A percentile compares a stretch with the other conserved stretches of the same genome.
Conservation (phyloP, 2,888 invertebrate genomes). For the Cordilura impudica region DNA sequence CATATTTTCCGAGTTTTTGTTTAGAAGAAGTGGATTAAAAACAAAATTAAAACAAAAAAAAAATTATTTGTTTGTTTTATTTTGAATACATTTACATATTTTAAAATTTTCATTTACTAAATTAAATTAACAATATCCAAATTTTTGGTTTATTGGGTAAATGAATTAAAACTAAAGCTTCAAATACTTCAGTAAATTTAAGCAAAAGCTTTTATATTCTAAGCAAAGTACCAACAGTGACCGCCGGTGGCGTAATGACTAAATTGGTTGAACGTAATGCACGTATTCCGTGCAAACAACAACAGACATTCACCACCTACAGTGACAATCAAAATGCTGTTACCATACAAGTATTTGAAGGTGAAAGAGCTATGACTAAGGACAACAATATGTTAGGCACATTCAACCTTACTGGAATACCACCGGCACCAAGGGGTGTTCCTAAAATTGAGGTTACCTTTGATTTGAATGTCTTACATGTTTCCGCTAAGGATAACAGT, state of each 20-base stretch:
- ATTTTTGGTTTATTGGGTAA: too few relatives aligned
- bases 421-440: too few relatives aligned
- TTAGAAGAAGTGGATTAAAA: too few relatives aligned
- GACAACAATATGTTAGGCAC: slow-evolving; percentile 92
- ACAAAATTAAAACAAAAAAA: too few relatives aligned
- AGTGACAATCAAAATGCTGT: slow-evolving; percentile 95
- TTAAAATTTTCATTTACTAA: slow-evolving; percentile 36
- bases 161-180: too few relatives aligned
- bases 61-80: too few relatives aligned
- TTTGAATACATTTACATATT: slow-evolving; percentile 4
- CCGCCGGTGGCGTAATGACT: slow-evolving; percentile 91
- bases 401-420: slow-evolving; percentile 89
- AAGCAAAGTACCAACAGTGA: too few relatives aligned
- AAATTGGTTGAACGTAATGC: slow-evolving; percentile 90
- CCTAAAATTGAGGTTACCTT: slow-evolving; percentile 86
- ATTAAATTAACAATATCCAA: too few relatives aligned
- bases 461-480: slow-evolving; percentile 91
- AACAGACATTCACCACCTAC: slow-evolving; percentile 92
- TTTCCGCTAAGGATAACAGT: slow-evolving; percentile 87
- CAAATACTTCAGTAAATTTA: too few relatives aligned
- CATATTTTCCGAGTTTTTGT: too few relatives aligned
- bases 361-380: slow-evolving; percentile 92
- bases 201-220: too few relatives aligned
- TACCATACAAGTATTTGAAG: slow-evolving; percentile 91
- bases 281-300: slow-evolving; percentile 88